A percentile compares a stretch with the other conserved stretches of the same genome.
phyloP scores from a whole-genome alignment of 2,797 vertebrate species.

The Scleropages formosus region DNA sequence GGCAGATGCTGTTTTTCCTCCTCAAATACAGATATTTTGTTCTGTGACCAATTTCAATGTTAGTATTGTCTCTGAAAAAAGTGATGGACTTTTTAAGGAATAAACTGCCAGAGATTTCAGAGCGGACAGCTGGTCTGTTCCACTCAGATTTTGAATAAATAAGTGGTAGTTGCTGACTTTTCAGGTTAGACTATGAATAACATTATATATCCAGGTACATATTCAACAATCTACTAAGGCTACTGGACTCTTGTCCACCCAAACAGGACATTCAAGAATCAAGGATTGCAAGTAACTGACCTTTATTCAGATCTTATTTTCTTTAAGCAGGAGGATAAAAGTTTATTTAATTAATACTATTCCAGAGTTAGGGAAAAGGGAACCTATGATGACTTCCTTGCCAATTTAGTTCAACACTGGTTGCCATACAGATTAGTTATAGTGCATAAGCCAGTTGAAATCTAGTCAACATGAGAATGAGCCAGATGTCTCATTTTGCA shows the following conservation, averaged over 20 bases:
- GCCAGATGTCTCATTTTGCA: background rate
- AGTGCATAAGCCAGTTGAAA: conserved; percentile 14
- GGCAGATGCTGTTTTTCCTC: conserved; percentile 41
- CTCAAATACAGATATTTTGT: conserved; percentile 30
- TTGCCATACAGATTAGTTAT: conserved; percentile 41
- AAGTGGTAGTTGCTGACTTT: conserved; percentile 11
- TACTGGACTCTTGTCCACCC: conserved; percentile 63
- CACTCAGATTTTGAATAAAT: conserved; percentile 19
- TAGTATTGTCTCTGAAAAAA: conserved; percentile 3
- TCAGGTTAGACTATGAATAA: conserved; percentile 38
- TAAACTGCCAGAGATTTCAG: background rate
- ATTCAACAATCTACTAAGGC: conserved; percentile 65
- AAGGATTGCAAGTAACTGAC: conserved; percentile 64
- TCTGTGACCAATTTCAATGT: conserved; percentile 20
- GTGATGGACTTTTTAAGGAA: background rate
- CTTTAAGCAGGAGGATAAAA: conserved; percentile 55
- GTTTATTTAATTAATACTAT: conserved; percentile 41
- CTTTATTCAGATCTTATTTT: conserved; percentile 57
- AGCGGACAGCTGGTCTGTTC: background rate
- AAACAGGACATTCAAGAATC: conserved; percentile 73
- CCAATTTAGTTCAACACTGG: background rate
- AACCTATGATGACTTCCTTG: background rate
- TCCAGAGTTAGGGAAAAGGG: conserved; percentile 17
- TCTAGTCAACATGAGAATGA: background rate
- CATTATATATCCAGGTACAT: conserved; percentile 44